A percentile compares a stretch with the other conserved stretches of the same genome.
These are phyloP conservation scores for Crossocerus cetratus DNA, from an alignment of 2,888 invertebrate species.

Conservation along the genomic window DNA sequence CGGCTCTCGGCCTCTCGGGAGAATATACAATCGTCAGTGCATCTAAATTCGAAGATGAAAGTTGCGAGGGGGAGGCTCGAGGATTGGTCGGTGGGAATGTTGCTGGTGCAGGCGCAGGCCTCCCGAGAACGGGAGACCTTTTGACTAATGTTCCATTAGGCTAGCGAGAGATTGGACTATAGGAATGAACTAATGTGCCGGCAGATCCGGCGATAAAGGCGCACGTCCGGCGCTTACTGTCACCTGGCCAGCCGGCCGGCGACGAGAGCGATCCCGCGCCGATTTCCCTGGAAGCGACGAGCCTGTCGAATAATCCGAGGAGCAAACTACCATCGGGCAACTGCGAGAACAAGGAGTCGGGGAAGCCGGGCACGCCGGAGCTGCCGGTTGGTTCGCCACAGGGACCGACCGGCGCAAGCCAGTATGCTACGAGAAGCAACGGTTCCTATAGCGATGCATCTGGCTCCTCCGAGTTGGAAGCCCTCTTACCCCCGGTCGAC, in stretches of 20 bases:
- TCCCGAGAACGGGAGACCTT: background rate
- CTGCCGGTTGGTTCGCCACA: slow-evolving; percentile 64
- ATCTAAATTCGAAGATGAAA: too few species aligned
- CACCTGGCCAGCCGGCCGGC: slow-evolving; percentile 78
- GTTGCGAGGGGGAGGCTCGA: too few species aligned
- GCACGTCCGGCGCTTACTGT: slow-evolving; percentile 85
- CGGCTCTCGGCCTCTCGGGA: too few species aligned
- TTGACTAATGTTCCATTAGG: too few species aligned
- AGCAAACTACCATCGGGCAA: slow-evolving; percentile 56
- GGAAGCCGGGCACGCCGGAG: slow-evolving; percentile 63
- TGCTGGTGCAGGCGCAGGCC: background rate
- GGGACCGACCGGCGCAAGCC: slow-evolving; percentile 56
- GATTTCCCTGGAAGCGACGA: slow-evolving; percentile 38
- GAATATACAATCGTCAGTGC: slow-evolving; percentile 22
- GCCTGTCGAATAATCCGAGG: slow-evolving; percentile 53
- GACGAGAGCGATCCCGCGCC: slow-evolving; percentile 65
- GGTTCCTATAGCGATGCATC: slow-evolving; percentile 79
- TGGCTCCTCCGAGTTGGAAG: slow-evolving; percentile 76
- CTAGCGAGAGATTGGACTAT: too few species aligned
- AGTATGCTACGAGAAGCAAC: slow-evolving; percentile 79
- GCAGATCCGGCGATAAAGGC: slow-evolving; percentile 93
- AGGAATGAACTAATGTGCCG: background rate
- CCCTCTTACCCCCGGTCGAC: slow-evolving; percentile 74
- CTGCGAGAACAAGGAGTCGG: slow-evolving; percentile 63
- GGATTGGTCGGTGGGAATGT: too few species aligned